Percentiles rank a stretch among this genome's conserved stretches.
Evolutionary conservation across 1,140 invertebrate genomes (phyloP).

Genomic region (Papilio xuthus): DNA sequence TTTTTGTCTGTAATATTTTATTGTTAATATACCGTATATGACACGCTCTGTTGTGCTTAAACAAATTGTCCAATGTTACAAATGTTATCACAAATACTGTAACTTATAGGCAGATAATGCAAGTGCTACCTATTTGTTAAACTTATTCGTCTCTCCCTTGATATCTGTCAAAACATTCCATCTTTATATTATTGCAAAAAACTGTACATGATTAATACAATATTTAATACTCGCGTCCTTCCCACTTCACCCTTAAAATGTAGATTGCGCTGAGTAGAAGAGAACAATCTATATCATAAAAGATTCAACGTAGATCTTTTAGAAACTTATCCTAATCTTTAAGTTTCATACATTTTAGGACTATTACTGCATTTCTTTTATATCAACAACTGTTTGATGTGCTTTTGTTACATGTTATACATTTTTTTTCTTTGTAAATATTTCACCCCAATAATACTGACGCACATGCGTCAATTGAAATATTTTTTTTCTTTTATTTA

Average conservation of each 20-base stretch:
- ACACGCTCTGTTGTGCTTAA: slow-evolving; percentile 32
- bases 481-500: slow-evolving; percentile 55
- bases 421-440: slow-evolving; percentile 77
- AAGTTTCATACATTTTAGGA: slow-evolving; percentile 36
- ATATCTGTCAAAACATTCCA: slow-evolving; percentile 31
- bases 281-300: slow-evolving; percentile 32
- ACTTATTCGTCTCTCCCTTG: slow-evolving; percentile 11
- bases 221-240: slow-evolving; percentile 13
- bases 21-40: neutral
- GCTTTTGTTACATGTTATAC: slow-evolving; percentile 77
- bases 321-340: slow-evolving; percentile 34
- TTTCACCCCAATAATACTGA: slow-evolving; percentile 75
- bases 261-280: slow-evolving; percentile 35
- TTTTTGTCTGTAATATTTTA: slow-evolving; percentile 29
- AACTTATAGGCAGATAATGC: slow-evolving; percentile 22
- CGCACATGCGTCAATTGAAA: slow-evolving; percentile 65
- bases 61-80: slow-evolving; percentile 17
- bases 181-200: slow-evolving; percentile 24
- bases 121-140: slow-evolving; percentile 16
- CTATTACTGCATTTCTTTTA: slow-evolving; percentile 67
- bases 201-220: neutral
- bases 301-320: slow-evolving; percentile 19
- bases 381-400: slow-evolving; percentile 64
- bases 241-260: neutral
- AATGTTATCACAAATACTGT: slow-evolving; percentile 9